phyloP scores from a whole-genome alignment of 2,888 invertebrate species.

The Cephalotes varians region DNA sequence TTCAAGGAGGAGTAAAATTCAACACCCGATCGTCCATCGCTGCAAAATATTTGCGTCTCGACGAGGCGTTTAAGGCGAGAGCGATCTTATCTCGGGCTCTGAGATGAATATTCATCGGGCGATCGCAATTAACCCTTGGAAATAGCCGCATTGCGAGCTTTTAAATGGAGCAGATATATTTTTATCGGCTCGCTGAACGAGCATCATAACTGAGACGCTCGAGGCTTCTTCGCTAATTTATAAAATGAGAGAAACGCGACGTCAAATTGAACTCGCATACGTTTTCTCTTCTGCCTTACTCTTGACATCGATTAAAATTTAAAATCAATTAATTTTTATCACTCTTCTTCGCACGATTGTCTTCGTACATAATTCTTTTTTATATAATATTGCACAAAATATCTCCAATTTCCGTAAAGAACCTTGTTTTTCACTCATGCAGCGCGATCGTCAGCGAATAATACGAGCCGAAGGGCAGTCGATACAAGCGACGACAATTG shows the following conservation, averaged over 20 bases:
- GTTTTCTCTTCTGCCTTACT: neutral
- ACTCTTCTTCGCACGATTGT: too few relatives aligned
- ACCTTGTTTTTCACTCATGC: neutral
- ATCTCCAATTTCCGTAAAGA: neutral
- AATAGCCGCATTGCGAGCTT: neutral
- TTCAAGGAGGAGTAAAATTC: slow-evolving; percentile 8
- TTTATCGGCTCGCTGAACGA: slow-evolving; percentile 13
- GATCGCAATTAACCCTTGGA: slow-evolving; percentile 51
- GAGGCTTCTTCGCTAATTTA: neutral
- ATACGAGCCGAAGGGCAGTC: slow-evolving; percentile 14
- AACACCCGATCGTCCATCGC: neutral
- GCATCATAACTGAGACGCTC: slow-evolving; percentile 25
- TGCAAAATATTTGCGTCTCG: slow-evolving; percentile 16
- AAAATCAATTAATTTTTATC: neutral
- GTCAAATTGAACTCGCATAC: neutral
- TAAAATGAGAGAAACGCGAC: neutral
- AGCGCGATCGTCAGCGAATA: neutral
- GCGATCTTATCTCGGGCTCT: slow-evolving; percentile 8
- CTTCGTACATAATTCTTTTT: neutral
- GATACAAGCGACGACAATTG: slow-evolving; percentile 6
- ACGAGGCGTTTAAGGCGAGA: slow-evolving; percentile 13
- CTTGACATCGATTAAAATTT: neutral
- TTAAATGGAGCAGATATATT: slow-evolving; percentile 32
- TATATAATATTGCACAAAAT: neutral
- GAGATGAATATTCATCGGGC: slow-evolving; percentile 44